Percentiles rank a stretch among this genome's conserved stretches.
Conservation (phyloP, 2,888 invertebrate species). For the Luperina testacea region DNA sequence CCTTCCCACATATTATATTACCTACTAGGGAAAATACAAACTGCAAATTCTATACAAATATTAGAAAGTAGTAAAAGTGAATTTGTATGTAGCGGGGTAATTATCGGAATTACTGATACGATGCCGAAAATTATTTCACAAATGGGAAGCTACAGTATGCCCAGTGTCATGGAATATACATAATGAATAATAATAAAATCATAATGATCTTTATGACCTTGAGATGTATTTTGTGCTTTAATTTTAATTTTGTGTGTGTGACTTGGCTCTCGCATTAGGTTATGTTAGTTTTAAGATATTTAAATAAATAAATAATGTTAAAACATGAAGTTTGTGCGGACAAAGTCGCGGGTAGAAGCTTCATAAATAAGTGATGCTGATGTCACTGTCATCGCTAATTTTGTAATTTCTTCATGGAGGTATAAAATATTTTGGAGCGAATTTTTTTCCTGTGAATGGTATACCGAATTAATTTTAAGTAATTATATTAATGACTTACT, state of each 20-base stretch:
- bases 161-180: background rate
- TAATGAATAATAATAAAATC: no score
- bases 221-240: no score
- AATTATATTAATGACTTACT: constrained; percentile 53
- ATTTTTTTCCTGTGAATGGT: background rate
- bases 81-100: background rate
- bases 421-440: background rate
- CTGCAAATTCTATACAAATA: background rate
- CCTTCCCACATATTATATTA: background rate
- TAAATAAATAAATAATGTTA: background rate
- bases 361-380: background rate
- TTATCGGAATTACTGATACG: background rate
- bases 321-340: background rate
- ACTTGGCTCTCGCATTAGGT: no score
- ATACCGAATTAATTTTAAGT: constrained; percentile 25
- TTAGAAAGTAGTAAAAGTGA: background rate
- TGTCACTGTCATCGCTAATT: background rate
- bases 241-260: no score
- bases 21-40: background rate
- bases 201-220: no score
- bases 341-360: background rate
- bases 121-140: background rate
- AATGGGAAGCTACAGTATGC: background rate
- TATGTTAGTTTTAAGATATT: no score
- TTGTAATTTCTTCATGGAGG: background rate